Base-by-base conservation (phyloP, 2,888 invertebrate species). In the Acleris cristana region DNA sequence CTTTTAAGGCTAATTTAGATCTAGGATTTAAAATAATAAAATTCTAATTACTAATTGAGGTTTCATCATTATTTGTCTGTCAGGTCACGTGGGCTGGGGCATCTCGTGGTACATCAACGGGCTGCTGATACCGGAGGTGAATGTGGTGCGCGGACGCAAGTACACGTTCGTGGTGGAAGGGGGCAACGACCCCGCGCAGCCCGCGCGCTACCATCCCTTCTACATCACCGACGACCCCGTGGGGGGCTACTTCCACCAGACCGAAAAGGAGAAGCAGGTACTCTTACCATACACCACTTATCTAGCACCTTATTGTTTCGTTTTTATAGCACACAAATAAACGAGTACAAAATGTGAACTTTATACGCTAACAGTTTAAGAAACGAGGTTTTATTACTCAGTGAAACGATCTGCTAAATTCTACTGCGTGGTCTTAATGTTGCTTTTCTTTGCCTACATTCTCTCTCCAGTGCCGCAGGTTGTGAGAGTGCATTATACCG, bases 21-120 rank as follows among this genome's bases (percentile, higher is more conserved):
- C 26, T 7, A 26, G 26, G 7, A 26, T 26, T 26, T 8, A 7
- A 0, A 26, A 26, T 1, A 1, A 8, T 26, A 7, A 8, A 26
- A 26, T 8, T 26, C 26, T 1, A 26, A 26, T 26, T 26, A 26
- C 7, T 26, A 8, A 8, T 26, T 26, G 26, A 26, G 7, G 26
- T 26, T 8, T 26, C 26, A 26, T 0, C 7, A 26, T 7, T 34
- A 10, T 40, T 40, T 26, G 44, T 12, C 0, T 21, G 2, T 0
- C 76, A 97, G 98, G 98, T 71, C 97, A 97, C 85, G 97, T 98
- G 19, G 98, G 98, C 45, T 98, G 98, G 98, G 98, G 98, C 34
- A 96, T 98, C 71, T 96, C 97, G 0, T 98, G 98, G 98, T 98
- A 97, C 92, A 97, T 98, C 81, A 98, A 98, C 87, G 98, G 98